These are phyloP conservation scores for Latheticus oryzae DNA, from an alignment of 2,888 invertebrate genomes.

Conservation along the genomic window DNA sequence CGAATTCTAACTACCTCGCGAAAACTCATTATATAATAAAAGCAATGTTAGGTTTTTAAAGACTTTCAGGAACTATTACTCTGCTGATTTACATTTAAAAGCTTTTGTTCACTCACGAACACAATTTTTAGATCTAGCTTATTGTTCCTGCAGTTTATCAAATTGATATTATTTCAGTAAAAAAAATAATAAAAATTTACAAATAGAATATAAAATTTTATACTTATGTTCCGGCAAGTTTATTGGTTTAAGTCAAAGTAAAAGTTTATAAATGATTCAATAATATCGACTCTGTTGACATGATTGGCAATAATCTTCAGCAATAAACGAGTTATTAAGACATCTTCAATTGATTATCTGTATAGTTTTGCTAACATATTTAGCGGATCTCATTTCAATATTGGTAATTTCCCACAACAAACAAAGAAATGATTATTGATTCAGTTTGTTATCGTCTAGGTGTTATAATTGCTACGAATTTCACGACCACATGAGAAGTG, in stretches of 20 bases:
- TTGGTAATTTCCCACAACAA: constrained; percentile 42
- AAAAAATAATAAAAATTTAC: too few species aligned
- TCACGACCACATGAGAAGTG: constrained; percentile 50
- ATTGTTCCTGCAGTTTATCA: too few species aligned
- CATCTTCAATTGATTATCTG: constrained; percentile 14
- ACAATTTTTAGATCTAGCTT: too few species aligned
- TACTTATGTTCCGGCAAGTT: too few species aligned
- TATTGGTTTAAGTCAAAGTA: too few species aligned
- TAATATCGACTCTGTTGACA: too few species aligned
- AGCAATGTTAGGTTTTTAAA: constrained; percentile 12
- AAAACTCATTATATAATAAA: constrained; percentile 29
- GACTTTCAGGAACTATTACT: constrained; percentile 2
- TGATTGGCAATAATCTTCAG: too few species aligned
- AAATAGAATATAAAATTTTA: too few species aligned
- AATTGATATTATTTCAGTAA: too few species aligned
- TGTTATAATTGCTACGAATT: constrained; percentile 49
- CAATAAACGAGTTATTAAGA: constrained; percentile 16
- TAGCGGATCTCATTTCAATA: constrained; percentile 47
- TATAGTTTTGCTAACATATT: constrained; percentile 37
- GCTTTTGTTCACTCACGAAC: constrained; percentile 6
- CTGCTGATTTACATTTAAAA: constrained; percentile 3
- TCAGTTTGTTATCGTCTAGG: constrained; percentile 38
- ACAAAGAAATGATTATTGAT: constrained; percentile 36
- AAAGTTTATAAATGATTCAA: too few species aligned
- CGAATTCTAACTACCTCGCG: constrained; percentile 35